phyloP scores from a whole-genome alignment of 2,888 invertebrate genomes.

The Aphodius granarius region DNA sequence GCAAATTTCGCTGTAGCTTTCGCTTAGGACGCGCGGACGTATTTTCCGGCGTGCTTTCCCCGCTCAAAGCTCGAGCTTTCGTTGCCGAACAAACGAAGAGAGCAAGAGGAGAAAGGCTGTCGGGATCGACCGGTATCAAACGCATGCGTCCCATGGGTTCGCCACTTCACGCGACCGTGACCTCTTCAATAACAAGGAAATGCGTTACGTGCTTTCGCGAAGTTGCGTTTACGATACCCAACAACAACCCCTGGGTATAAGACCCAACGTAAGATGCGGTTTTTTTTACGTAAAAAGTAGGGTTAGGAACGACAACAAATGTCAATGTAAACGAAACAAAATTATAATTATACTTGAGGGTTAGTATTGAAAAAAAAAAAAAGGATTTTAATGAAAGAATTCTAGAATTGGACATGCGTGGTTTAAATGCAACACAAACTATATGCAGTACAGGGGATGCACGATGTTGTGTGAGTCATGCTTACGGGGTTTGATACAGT shows the following conservation, averaged over 20 bases:
- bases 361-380: too few species aligned
- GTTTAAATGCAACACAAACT: slow-evolving; percentile 25
- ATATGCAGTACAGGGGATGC: slow-evolving; percentile 19
- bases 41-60: neutral
- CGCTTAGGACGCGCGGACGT: neutral
- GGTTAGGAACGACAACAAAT: too few species aligned
- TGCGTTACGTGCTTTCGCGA: slow-evolving; percentile 46
- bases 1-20: neutral
- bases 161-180: slow-evolving; percentile 32
- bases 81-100: neutral
- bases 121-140: slow-evolving; percentile 4
- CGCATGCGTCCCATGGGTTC: neutral
- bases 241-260: neutral
- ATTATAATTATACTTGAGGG: too few species aligned
- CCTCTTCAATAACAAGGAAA: slow-evolving; percentile 48
- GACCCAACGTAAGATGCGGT: too few species aligned
- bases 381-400: too few species aligned
- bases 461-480: slow-evolving; percentile 28
- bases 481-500: slow-evolving; percentile 28
- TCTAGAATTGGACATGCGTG: neutral
- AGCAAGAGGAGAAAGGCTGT: neutral
- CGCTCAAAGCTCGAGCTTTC: neutral
- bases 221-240: slow-evolving; percentile 16
- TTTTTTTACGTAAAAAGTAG: too few species aligned
- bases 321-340: too few species aligned